Base-by-base conservation (phyloP, 2,888 invertebrate species). In the Eulithis prunata region DNA sequence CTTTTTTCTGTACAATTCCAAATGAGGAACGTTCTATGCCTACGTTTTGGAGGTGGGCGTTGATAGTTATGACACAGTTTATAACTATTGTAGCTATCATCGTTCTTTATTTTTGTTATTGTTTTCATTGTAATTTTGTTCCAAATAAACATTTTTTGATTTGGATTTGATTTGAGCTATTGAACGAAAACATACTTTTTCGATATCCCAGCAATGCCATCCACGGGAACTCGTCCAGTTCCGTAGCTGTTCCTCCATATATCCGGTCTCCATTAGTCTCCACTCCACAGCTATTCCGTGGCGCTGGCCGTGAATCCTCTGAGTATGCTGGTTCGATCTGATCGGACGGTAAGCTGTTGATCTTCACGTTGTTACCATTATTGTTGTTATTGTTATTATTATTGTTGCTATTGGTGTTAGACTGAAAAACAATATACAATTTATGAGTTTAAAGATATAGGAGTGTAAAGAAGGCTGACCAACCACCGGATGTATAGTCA, bases 151-250 rank as follows among this genome's bases (percentile, higher is more conserved):
- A 1, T 21, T 21, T 21, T 21, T 21, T 21, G 21, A 21, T 21
- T 1, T 21, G 1, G 21, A 21, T 21, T 21, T 21, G 21, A 21
- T 21, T 21, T 21, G 21, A 21, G 2, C 21, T 2, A 21, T 38
- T 38, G 8, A 38, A 38, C 8, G 3, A 38, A 3, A 2, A 38
- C 41, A 85, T 78, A 94, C 94, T 81, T 69, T 93, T 92, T 43
- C 89, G 87, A 71, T 95, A 95, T 60, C 95, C 94, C 59, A 95
- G 71, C 28, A 95, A 73, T 0, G 94, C 94, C 92, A 95, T 91
- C 95, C 95, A 95, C 0, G 95, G 95, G 79, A 94, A 95, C 76
- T 95, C 95, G 63, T 95, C 95, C 5, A 95, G 76, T n/a, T 95
- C 94, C 0, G 95, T 94, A 53, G 94, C 86, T 62, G 93, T 90